A percentile compares a stretch with the other conserved stretches of the same genome.
Evolutionary conservation across 2,113 vertebrate genomes (phyloP).

Genomic region (Leucoraja erinaceus): DNA sequence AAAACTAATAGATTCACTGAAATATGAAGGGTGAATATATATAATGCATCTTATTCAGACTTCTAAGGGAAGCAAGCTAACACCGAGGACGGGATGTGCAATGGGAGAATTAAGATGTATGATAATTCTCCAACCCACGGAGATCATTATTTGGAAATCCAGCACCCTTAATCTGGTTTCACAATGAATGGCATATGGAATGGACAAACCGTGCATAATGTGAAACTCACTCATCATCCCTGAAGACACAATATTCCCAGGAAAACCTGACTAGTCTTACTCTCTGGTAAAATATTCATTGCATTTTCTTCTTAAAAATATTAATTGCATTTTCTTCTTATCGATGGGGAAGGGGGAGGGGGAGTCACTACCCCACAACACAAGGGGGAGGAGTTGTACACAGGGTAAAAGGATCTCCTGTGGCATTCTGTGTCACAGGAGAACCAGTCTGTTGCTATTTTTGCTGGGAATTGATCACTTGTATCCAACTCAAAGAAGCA

Average conservation of each 20-base stretch:
- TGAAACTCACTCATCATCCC: neutral
- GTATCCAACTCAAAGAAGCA: neutral
- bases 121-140: neutral
- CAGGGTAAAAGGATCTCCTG: too few species aligned
- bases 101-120: neutral
- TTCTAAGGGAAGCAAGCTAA: neutral
- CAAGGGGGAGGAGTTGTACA: too few species aligned
- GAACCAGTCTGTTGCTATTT: neutral
- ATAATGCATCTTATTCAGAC: neutral
- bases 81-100: neutral
- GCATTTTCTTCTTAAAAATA: neutral
- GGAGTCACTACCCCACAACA: too few species aligned
- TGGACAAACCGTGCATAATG: neutral
- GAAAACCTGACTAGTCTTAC: neutral
- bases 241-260: neutral
- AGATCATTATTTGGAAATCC: neutral
- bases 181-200: neutral
- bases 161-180: neutral
- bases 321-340: neutral
- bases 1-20: neutral
- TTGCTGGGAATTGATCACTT: neutral
- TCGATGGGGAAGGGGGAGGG: neutral
- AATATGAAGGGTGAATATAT: neutral
- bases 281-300: neutral
- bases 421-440: too few species aligned